Percentiles rank a stretch among this genome's conserved stretches.
Evolutionary conservation across 2,797 vertebrate species (phyloP).

Genomic region (Aythya fuligula): DNA sequence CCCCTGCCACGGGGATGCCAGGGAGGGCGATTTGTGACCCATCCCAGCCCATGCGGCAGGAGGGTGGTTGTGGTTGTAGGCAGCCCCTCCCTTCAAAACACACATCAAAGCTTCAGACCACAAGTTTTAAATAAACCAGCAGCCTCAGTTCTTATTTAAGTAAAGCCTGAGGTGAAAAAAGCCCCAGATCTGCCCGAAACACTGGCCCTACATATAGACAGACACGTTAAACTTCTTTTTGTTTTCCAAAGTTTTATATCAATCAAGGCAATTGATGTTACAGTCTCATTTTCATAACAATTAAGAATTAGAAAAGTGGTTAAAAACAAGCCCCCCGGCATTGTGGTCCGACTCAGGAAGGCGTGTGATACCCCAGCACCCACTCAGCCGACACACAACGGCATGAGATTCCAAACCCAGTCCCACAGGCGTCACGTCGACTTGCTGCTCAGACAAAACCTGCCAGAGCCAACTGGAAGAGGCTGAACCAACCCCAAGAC

Average conservation of each 20-base stretch:
- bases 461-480: not conserved
- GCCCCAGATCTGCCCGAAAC: not conserved
- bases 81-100: not conserved
- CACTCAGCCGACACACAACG: not conserved
- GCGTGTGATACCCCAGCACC: not conserved
- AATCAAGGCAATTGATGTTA: constrained; percentile 40
- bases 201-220: not conserved
- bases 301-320: constrained; percentile 56
- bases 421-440: not conserved
- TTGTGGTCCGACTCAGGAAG: not conserved
- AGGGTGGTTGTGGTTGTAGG: not conserved
- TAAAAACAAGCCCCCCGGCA: constrained; percentile 36
- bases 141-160: not conserved
- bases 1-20: not conserved
- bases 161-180: not conserved
- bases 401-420: not conserved
- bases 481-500: not conserved
- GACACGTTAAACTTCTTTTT: not conserved
- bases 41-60: not conserved
- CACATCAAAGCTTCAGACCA: not conserved
- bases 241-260: constrained; percentile 58
- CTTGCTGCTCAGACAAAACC: not conserved
- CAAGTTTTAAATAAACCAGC: not conserved
- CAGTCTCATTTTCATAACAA: constrained; percentile 19
- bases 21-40: accelerated